A percentile compares a stretch with the other conserved stretches of the same genome.
Conservation (phyloP, 2,888 invertebrate species). For the Linyphia triangularis region DNA sequence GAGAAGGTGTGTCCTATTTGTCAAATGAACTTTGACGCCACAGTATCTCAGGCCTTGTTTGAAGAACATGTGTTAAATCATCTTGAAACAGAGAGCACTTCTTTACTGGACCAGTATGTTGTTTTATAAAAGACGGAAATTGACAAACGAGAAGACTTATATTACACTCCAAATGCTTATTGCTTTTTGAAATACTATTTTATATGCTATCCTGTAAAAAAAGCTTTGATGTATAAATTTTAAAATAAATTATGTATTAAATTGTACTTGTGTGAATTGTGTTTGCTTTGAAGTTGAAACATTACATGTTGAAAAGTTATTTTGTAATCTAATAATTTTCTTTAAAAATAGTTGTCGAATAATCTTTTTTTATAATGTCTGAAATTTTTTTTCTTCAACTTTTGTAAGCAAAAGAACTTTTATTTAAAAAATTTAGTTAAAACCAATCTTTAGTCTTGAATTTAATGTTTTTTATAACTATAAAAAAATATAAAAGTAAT, state of each 20-base stretch:
- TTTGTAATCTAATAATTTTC: no score
- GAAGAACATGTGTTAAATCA: slow-evolving; percentile 72
- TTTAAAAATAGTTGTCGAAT: no score
- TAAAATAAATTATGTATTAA: background rate
- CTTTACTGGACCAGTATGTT: slow-evolving; percentile 66
- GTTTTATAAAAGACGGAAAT: slow-evolving; percentile 16
- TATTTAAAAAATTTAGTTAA: no score
- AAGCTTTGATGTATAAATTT: background rate
- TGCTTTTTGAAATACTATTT: background rate
- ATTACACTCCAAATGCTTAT: background rate
- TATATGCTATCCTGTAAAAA: background rate
- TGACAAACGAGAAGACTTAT: background rate
- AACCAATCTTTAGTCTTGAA: no score
- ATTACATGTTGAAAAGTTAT: no score
- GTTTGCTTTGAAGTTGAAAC: background rate
- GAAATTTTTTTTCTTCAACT: no score
- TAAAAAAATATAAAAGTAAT: no score
- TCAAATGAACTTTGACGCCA: slow-evolving; percentile 26
- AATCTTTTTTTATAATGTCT: no score
- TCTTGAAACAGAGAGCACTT: slow-evolving; percentile 59
- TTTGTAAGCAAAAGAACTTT: no score
- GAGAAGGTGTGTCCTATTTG: slow-evolving; percentile 70
- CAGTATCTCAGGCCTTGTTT: slow-evolving; percentile 56
- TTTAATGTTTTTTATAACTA: no score
- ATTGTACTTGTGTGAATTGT: background rate